Evolutionary conservation across 2,888 invertebrate genomes (phyloP).

Genomic region (Drosophila parthenogenetica): DNA sequence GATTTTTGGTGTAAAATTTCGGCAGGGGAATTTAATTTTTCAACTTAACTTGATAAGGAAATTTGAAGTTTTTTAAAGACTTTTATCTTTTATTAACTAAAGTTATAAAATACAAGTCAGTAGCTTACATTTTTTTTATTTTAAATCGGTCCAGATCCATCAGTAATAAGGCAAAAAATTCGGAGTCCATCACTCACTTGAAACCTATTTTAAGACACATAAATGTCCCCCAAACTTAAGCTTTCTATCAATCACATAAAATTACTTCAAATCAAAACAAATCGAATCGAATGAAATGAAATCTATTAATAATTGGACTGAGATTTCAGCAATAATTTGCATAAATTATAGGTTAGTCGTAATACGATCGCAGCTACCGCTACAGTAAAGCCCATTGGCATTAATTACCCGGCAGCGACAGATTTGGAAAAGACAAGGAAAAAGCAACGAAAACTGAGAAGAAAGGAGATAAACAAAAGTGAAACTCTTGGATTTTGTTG

Average conservation of each 20-base stretch:
- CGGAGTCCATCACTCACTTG: neutral
- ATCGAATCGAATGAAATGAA: conserved; percentile 11
- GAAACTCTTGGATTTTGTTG: conserved; percentile 55
- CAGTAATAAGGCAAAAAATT: neutral
- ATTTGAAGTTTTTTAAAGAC: no score
- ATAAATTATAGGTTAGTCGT: conserved; percentile 56
- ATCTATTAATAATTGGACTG: conserved; percentile 55
- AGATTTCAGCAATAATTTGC: conserved; percentile 58
- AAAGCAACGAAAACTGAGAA: neutral
- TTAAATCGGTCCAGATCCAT: neutral
- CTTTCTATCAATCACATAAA: conserved; percentile 57
- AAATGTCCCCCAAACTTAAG: conserved; percentile 3
- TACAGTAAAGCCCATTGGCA: conserved; percentile 40
- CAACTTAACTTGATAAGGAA: no score
- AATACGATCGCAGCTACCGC: conserved; percentile 44
- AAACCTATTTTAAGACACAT: neutral
- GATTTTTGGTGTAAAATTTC: no score
- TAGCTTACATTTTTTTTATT: no score
- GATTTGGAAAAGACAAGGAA: conserved; percentile 22
- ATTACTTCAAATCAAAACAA: conserved; percentile 11
- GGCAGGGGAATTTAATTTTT: no score
- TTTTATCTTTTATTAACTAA: no score
- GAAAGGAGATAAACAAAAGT: conserved; percentile 53
- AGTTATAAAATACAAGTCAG: no score
- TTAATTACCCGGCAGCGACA: conserved; percentile 72